Evolutionary conservation across 2,797 vertebrate genomes (phyloP), one percentile per base, ranked within the genome.

Genomic region (Benthosema pterotum): DNA sequence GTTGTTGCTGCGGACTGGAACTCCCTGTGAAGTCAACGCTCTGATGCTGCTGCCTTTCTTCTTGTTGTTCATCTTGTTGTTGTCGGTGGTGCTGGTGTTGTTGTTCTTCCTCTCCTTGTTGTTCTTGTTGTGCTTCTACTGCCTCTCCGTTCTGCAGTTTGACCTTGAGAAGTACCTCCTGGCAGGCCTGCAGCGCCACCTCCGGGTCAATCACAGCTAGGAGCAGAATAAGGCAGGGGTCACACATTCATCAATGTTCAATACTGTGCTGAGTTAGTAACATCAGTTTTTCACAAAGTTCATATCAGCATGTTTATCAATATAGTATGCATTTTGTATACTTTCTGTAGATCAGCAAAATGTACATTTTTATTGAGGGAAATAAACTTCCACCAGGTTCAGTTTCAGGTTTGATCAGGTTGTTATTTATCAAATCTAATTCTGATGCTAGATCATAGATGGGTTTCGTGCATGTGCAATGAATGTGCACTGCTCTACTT

Each of bases 141-240:
- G 93, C 63, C 3, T 89, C 84, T 1, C 81, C 65, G 11, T 83
- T 94, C 67, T 94, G 86, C 60, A 94, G 71, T 74, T 94, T 94
- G 1, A 97, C 96, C 70, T 97, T 94, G 66, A 98, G 94, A 38
- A 99, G 91, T 0, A 99, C 97, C n/a, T 99, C 94, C 79, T 96
- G 89, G n/a, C 97, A 99, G 3, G 97, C 96, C 15, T 93, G 95
- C 73, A 96, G 88, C 75, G 89, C 96, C 42, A 97, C 95, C 77
- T 95, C 95, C 0, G 94, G 85, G 88, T 97, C 93, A 47, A 96
- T 95, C 1, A 92, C 32, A 38, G 32, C 94, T 84, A 92, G 62
- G 1, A 90, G 38, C 11, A 63, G 4, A 60, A 53, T 14, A 0
- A 25, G 25, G 54, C 4, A 32, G 4, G 14, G 8, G 43, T 14